Conservation (phyloP, 64 coral and sea anemone genomes). For the Trachythela sp. region DNA sequence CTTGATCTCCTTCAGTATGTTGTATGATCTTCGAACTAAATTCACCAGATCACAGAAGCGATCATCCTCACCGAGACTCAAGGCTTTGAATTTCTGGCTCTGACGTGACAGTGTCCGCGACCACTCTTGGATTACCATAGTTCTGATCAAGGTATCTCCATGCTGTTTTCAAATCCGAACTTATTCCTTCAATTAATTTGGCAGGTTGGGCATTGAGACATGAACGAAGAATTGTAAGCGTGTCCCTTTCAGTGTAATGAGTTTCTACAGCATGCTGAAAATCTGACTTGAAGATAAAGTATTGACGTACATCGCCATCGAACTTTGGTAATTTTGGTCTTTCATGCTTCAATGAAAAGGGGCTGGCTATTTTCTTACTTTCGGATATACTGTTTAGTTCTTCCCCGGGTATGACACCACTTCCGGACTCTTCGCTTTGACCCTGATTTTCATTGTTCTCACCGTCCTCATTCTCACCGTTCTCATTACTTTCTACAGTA, state of each 20-base stretch:
- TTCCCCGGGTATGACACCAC: constrained; percentile 2
- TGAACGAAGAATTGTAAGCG: constrained; percentile 54
- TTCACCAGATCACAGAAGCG: constrained; percentile 64
- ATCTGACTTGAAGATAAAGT: constrained; percentile 58
- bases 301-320: constrained; percentile 53
- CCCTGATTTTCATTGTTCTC: background rate
- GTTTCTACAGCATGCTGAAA: constrained; percentile 55
- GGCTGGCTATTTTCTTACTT: background rate
- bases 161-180: constrained; percentile 38
- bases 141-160: constrained; percentile 63
- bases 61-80: constrained; percentile 50
- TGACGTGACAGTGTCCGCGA: constrained; percentile 56
- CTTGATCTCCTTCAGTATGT: constrained; percentile 60
- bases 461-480: background rate
- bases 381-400: background rate
- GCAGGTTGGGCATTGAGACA: constrained; percentile 50
- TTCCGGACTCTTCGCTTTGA: background rate
- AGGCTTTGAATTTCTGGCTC: constrained; percentile 51
- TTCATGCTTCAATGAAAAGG: constrained; percentile 48
- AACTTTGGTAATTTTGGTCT: constrained; percentile 60
- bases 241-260: constrained; percentile 51
- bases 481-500: background rate
- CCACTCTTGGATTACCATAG: constrained; percentile 58
- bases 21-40: constrained; percentile 54
- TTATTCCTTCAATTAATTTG: constrained; percentile 60